Base-by-base conservation (phyloP, 2,888 invertebrate genomes). In the Oxyscelio sp. region DNA sequence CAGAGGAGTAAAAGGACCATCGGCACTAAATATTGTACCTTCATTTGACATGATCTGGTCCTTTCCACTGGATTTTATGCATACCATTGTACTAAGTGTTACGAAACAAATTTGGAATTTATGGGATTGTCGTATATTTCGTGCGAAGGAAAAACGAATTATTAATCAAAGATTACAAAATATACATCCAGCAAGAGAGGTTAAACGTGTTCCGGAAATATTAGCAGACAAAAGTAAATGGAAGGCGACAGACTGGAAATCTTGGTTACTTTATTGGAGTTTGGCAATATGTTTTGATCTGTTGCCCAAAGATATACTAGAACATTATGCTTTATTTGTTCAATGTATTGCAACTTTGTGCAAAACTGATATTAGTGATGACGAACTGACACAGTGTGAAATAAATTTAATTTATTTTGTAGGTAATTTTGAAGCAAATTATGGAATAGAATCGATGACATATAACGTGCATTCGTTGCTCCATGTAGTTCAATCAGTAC, bases 381-480 rank as follows among this genome's bases (percentile, higher is more conserved):
- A 78, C 3, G 85, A 83, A 27, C 52, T 86, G 4, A 11, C 48
- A 6, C 2, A 61, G 48, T 84, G 85, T 34, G 84, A 87, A 78
- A 5, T 45, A n/a, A 71, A 87, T 45, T 48, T 85, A 19, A 8
- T 81, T 8, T n/a, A 63, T 54, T 88, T 85, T 50, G 85, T 88
- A 13, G 71, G 54, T n/a, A 48, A 59, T 13, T 80, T 74, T 56
- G 70, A 87, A 50, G 45, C n/a, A 8, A 43, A 50, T 27, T 88
- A 84, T 43, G 73, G 75, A 11, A 34, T 52, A 22, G 50, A 65
- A 17, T 58, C 45, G 9, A 87, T 86, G 78, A 87, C 88, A 9
- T 88, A 80, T 52, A 88, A 87, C 43, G 34, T 88, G 2, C 84
- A 84, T 50, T 61, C 43, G 11, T 17, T 88, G 9, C 11, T 80